These are phyloP conservation scores for Dasysyrphus albostriatus DNA, from an alignment of 2,888 invertebrate genomes.

Conservation along the genomic window DNA sequence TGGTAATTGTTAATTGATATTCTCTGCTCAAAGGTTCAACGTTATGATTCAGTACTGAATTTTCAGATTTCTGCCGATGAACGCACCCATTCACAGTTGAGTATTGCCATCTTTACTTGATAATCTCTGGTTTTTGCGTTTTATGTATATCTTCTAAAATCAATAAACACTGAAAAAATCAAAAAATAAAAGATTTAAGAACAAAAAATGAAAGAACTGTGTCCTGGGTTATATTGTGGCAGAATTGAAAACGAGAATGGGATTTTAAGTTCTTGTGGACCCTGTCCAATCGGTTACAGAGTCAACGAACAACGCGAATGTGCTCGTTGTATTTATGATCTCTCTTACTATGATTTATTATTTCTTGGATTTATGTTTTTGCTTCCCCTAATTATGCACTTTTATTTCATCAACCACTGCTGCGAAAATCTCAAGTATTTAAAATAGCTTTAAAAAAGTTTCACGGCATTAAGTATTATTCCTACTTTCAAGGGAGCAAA, in stretches of 20 bases:
- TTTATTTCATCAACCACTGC: constrained; percentile 95
- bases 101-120: too few relatives aligned
- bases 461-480: background rate
- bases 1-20: too few relatives aligned
- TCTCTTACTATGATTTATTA: constrained; percentile 95
- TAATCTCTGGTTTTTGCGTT: too few relatives aligned
- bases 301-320: constrained; percentile 89
- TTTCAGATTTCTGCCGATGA: too few relatives aligned
- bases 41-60: too few relatives aligned
- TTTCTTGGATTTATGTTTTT: constrained; percentile 97
- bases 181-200: background rate
- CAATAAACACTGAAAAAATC: too few relatives aligned
- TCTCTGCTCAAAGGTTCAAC: too few relatives aligned
- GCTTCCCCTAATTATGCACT: constrained; percentile 93
- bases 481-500: constrained; percentile 86
- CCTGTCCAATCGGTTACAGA: constrained; percentile 93
- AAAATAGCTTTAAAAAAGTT: constrained; percentile 76
- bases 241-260: constrained; percentile 88
- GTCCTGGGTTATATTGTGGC: constrained; percentile 84
- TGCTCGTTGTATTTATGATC: constrained; percentile 89
- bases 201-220: constrained; percentile 53
- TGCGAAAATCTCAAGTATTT: constrained; percentile 89
- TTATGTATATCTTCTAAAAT: too few relatives aligned
- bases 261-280: constrained; percentile 92
- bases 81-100: too few relatives aligned